A percentile compares a stretch with the other conserved stretches of the same genome.
Conservation (phyloP, 2,888 invertebrate genomes). For the Carabus problematicus region DNA sequence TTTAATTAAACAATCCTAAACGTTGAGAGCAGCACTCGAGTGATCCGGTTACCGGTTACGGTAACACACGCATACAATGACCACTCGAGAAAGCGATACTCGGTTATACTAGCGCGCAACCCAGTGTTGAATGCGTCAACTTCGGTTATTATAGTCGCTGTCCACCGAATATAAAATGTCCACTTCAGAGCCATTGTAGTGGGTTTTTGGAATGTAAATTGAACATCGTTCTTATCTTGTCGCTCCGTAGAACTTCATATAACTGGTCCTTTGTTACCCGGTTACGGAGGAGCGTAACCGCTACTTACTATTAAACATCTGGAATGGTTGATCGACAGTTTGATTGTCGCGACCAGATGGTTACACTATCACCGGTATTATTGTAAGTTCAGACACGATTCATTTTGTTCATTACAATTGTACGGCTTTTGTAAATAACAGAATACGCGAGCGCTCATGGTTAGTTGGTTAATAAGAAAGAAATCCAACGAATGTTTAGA, state of each 20-base stretch:
- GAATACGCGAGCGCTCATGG: too few relatives aligned
- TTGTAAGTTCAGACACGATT: too few relatives aligned
- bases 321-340: slow-evolving; percentile 6
- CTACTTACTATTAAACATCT: slow-evolving; percentile 10
- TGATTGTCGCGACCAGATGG: slow-evolving; percentile 4
- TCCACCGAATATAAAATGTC: slow-evolving; percentile 56
- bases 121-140: not conserved
- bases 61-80: slow-evolving; percentile 8
- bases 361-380: not conserved
- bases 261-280: slow-evolving; percentile 35
- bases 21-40: slow-evolving; percentile 6
- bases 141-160: slow-evolving; percentile 41
- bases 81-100: slow-evolving; percentile 20
- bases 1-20: slow-evolving; percentile 18
- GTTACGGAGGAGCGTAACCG: not conserved
- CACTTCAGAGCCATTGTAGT: slow-evolving; percentile 56
- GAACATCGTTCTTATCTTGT: slow-evolving; percentile 57
- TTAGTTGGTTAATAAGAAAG: too few relatives aligned
- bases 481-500: too few relatives aligned
- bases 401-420: too few relatives aligned
- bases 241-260: slow-evolving; percentile 46
- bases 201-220: slow-evolving; percentile 59
- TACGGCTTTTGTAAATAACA: too few relatives aligned
- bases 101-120: slow-evolving; percentile 3
- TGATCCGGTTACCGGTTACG: slow-evolving; percentile 3